Evolutionary conservation across 2,113 vertebrate genomes (phyloP).

Genomic region (Larimichthys polyactis): DNA sequence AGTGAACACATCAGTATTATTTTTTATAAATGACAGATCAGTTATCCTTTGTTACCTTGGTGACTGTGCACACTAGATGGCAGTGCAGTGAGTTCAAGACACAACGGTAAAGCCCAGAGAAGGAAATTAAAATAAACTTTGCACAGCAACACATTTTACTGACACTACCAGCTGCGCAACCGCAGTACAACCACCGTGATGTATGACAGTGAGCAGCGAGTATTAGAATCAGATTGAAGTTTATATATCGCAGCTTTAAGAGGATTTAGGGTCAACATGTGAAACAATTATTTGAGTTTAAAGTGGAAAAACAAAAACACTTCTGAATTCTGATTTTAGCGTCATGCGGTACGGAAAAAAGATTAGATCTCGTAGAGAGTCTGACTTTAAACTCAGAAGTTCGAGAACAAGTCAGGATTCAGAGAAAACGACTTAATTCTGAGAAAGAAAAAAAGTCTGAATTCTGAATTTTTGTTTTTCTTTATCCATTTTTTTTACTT

Average conservation of each 20-base stretch:
- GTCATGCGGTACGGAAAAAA: no score
- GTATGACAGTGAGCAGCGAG: neutral
- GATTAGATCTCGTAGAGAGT: no score
- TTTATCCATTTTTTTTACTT: no score
- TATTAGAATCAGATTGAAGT: neutral
- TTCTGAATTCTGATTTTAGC: no score
- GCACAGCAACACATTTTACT: conserved; percentile 3
- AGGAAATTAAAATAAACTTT: conserved; percentile 19
- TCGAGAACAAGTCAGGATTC: no score
- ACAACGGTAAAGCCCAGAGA: neutral
- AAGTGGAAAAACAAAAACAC: no score
- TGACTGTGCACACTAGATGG: conserved; percentile 60
- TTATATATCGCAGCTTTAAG: neutral
- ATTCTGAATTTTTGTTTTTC: no score
- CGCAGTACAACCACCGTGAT: neutral
- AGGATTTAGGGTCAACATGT: no score
- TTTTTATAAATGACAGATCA: neutral
- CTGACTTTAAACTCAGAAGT: no score
- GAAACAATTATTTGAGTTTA: no score
- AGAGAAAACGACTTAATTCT: no score
- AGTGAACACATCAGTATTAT: neutral
- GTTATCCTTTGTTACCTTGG: neutral
- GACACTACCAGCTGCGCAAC: conserved; percentile 2
- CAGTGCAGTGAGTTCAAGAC: neutral
- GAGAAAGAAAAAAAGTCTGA: no score